Percentiles rank a stretch among this genome's conserved stretches.
Conservation (phyloP, 1,140 invertebrate genomes). For the Penaeus vannamei region DNA sequence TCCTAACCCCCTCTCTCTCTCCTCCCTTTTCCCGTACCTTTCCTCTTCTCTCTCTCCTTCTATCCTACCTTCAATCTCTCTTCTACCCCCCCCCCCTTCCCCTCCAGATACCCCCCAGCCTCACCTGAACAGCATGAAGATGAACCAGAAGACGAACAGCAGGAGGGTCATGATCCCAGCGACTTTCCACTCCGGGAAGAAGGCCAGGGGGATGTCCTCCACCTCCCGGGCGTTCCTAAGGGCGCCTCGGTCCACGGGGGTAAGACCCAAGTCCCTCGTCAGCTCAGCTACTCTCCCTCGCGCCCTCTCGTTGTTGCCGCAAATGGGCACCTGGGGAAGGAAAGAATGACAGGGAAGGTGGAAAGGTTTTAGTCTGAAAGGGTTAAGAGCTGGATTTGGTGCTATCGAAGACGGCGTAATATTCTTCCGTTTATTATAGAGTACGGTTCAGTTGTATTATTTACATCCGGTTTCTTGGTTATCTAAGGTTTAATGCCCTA, state of each 20-base stretch:
- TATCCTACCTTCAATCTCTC: too few species aligned
- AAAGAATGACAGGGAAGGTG: background rate
- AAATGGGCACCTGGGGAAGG: slow-evolving; percentile 36
- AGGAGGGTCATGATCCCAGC: background rate
- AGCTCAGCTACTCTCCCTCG: slow-evolving; percentile 31
- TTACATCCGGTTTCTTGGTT: too few species aligned
- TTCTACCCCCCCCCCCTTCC: too few species aligned
- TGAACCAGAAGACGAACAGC: background rate
- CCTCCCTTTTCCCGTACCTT: too few species aligned
- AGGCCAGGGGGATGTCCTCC: slow-evolving; percentile 58
- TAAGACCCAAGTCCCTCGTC: slow-evolving; percentile 29
- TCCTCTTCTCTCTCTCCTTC: too few species aligned
- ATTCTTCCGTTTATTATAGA: too few species aligned
- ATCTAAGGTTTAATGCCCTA: too few species aligned
- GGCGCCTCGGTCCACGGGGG: slow-evolving; percentile 57
- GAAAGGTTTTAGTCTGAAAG: too few species aligned
- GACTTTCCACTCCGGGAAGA: slow-evolving; percentile 59
- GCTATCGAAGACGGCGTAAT: too few species aligned
- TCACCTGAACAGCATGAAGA: slow-evolving; percentile 33
- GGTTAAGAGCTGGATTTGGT: too few species aligned
- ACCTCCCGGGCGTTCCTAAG: slow-evolving; percentile 53
- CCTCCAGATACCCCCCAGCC: background rate
- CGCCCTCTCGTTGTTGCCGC: slow-evolving; percentile 29
- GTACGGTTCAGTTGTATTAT: too few species aligned
- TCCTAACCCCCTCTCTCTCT: too few species aligned